These are phyloP conservation scores for Copsychus sechellarum DNA, from an alignment of 2,113 vertebrate species.

Conservation along the genomic window DNA sequence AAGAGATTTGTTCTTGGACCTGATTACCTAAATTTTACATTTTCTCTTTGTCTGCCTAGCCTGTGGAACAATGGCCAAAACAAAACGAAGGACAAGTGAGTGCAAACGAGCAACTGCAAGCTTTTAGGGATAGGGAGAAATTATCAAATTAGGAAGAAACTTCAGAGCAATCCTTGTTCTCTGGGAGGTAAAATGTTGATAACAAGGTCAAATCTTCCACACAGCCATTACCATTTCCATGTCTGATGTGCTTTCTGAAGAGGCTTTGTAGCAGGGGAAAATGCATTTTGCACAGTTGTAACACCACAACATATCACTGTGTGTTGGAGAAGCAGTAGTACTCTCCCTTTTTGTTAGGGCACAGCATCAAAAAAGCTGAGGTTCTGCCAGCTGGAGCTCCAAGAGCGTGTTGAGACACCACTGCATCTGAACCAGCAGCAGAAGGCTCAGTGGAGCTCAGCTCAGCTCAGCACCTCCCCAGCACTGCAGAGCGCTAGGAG, in stretches of 20 bases:
- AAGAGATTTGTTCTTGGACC: neutral
- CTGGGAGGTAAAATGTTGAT: neutral
- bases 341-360: neutral
- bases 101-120: rapidly evolving
- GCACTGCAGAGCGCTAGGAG: neutral
- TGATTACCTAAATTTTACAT: rapidly evolving
- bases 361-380: neutral
- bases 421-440: neutral
- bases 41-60: neutral
- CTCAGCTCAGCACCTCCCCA: neutral
- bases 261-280: neutral
- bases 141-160: neutral
- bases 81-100: neutral
- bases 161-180: neutral
- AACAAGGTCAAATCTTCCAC: neutral
- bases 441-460: neutral
- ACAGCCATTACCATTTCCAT: neutral
- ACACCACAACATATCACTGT: neutral
- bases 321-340: neutral
- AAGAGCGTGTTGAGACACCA: neutral
- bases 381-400: neutral
- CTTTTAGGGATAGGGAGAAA: neutral
- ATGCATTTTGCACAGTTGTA: neutral
- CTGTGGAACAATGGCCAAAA: neutral
- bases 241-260: neutral